Conservation (phyloP, 2,888 invertebrate species). For the Erebia palarica region DNA sequence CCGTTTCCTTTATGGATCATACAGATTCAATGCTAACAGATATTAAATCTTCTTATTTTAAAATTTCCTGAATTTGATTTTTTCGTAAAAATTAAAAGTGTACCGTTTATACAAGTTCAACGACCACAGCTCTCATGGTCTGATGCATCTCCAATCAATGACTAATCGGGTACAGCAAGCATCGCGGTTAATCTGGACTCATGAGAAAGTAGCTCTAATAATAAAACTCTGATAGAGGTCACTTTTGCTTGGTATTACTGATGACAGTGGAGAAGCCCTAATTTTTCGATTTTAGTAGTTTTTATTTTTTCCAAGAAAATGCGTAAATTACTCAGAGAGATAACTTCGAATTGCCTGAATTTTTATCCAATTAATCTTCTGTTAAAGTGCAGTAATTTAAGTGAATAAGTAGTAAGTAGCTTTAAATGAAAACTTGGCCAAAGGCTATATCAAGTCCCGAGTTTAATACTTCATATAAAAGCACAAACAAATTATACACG, state of each 20-base stretch:
- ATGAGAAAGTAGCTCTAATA: background rate
- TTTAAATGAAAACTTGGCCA: no score
- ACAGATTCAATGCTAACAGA: background rate
- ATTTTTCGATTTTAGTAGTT: conserved; percentile 8
- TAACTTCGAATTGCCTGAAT: background rate
- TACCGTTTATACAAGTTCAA: conserved; percentile 41
- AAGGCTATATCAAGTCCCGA: no score
- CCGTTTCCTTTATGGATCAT: no score
- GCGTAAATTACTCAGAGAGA: background rate
- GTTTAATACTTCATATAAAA: no score
- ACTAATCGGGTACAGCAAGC: conserved; percentile 43
- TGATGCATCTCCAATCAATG: conserved; percentile 45
- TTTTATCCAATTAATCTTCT: background rate
- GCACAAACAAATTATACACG: no score
- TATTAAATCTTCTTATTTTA: conserved; percentile 4
- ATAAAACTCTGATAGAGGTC: background rate
- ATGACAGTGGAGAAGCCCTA: background rate
- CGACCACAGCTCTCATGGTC: conserved; percentile 43
- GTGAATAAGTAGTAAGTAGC: no score
- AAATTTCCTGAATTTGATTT: conserved; percentile 4
- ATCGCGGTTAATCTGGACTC: background rate
- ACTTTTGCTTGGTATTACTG: background rate
- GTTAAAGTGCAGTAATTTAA: no score
- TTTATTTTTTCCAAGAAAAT: background rate
- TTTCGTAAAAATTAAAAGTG: conserved; percentile 30